Conservation (phyloP, 92 coral and sea anemone species). For the Isaurus tuberculatus region DNA sequence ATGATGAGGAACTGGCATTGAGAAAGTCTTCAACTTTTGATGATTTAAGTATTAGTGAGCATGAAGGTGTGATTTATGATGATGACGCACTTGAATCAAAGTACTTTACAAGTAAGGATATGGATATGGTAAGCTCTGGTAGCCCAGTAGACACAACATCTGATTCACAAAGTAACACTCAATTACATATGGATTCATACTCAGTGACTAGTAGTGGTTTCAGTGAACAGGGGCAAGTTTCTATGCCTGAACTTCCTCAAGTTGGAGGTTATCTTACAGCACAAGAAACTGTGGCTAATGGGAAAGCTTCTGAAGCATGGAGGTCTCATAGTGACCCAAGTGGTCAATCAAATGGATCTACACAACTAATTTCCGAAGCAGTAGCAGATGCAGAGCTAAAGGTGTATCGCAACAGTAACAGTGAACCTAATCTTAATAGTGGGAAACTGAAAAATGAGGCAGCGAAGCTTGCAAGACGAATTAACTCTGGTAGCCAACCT, state of each 20-base stretch:
- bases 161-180: conserved; percentile 84
- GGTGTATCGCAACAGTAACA: conserved; percentile 88
- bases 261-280: conserved; percentile 61
- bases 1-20: conserved; percentile 24
- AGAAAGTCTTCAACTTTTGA: conserved; percentile 48
- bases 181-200: conserved; percentile 77
- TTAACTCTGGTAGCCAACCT: conserved; percentile 65
- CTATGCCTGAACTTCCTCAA: conserved; percentile 81
- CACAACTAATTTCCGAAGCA: conserved; percentile 79
- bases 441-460: conserved; percentile 90
- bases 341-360: conserved; percentile 77
- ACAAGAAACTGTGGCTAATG: conserved; percentile 51
- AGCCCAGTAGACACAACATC: conserved; percentile 72
- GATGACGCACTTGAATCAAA: conserved; percentile 2
- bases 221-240: conserved; percentile 84
- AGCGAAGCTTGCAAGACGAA: conserved; percentile 81
- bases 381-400: conserved; percentile 85
- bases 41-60: conserved; percentile 39
- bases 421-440: conserved; percentile 86
- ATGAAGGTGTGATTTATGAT: conserved; percentile 41
- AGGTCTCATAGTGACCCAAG: conserved; percentile 97
- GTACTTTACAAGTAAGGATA: conserved; percentile 63
- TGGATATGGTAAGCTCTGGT: conserved; percentile 71
- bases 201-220: conserved; percentile 92
- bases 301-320: conserved; percentile 71